Base-by-base conservation (phyloP, 2,888 invertebrate species). In the Brenthis ino region DNA sequence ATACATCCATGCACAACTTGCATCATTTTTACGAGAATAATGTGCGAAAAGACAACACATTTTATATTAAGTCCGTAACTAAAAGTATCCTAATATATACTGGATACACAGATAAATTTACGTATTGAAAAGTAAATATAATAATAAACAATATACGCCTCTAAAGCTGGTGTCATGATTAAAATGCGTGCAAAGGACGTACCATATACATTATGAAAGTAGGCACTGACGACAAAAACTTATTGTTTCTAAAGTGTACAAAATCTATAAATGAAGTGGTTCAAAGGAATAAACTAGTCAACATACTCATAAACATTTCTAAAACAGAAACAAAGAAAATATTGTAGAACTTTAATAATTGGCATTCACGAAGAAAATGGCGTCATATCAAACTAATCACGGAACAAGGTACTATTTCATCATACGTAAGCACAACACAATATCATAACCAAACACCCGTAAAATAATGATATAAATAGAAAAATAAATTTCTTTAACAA, bases 361-460 rank as follows among this genome's bases (percentile, higher is more conserved):
- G 93, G 93, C 90, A 92, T 92, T 91, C 93, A 92, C 89, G 91
- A 90, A 93, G 92, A 93, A 93, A 93, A 93, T 93, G 93, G 93
- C 93, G 93, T 93, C 93, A 91, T 92, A 92, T 90, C 91, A 92
- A 91, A 92, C 90, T 90, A 88, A 86, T 91, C 91, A 91, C 89
- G 89, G 91, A 92, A 91, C 91, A 91, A 92, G 91, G 91, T 91
- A 90, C 88, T 85, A 89, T 93, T 93, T 93, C 88, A 84, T 91
- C 88, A 91, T 89, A 83, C 74, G 81, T 78, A 84, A 83, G 78
- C 87, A 86, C 86, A 83, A 78, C 76, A 84, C 85, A 86, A 82
- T 83, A 79, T 80, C 85, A 87, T 85, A 80, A 81, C 74, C 76
- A 83, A 81, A 84, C 84, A 86, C 81, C 82, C 84, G 82, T 80